Conservation (phyloP, 2,888 invertebrate species). For the Cabera pusaria region DNA sequence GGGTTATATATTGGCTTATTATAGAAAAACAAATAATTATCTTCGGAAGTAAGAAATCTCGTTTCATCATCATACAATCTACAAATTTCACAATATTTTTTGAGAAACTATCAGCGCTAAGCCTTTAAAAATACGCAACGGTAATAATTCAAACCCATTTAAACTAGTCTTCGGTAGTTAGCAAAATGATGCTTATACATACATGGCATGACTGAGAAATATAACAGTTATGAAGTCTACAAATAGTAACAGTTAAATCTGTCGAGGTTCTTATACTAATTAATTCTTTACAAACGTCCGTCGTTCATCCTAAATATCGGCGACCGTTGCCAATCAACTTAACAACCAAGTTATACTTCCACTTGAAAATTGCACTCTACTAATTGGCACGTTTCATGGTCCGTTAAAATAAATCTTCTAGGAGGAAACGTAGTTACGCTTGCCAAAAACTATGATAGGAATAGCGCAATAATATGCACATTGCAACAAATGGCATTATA, state of each 20-base stretch:
- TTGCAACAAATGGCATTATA: too few relatives aligned
- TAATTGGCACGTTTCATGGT: constrained; percentile 25
- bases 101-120: background rate
- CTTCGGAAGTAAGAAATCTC: too few relatives aligned
- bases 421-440: constrained; percentile 13
- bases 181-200: constrained; percentile 5
- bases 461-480: background rate
- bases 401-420: constrained; percentile 23
- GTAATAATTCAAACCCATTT: background rate
- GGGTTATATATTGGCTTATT: too few relatives aligned
- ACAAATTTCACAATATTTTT: too few relatives aligned
- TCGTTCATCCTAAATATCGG: constrained; percentile 12
- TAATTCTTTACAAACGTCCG: constrained; percentile 13
- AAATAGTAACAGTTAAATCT: constrained; percentile 15
- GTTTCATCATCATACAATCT: too few relatives aligned
- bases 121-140: background rate
- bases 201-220: constrained; percentile 3
- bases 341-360: constrained; percentile 14
- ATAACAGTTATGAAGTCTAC: constrained; percentile 10
- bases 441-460: constrained; percentile 2
- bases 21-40: too few relatives aligned
- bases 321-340: constrained; percentile 25
- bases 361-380: constrained; percentile 20
- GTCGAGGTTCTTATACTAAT: constrained; percentile 14
- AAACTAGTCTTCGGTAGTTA: constrained; percentile 4